These are phyloP conservation scores for Cygnus atratus DNA, from an alignment of 2,113 vertebrate species.

Conservation along the genomic window DNA sequence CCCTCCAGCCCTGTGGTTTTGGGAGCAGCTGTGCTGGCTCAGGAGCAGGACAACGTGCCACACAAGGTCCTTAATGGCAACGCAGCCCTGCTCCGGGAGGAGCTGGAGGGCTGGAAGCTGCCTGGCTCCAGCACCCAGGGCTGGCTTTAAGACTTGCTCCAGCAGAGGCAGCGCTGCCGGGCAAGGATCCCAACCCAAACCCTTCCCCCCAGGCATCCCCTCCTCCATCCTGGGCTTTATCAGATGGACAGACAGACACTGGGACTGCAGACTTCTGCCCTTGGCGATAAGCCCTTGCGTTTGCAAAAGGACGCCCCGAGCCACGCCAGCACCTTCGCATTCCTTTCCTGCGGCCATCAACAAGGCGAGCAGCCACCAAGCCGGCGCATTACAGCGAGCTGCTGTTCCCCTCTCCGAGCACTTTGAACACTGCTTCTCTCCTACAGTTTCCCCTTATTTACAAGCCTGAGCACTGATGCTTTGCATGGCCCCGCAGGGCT, in stretches of 20 bases:
- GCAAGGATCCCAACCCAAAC: neutral
- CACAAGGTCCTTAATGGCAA: neutral
- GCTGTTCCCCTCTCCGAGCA: neutral
- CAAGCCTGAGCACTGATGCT: neutral
- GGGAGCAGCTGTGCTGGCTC: neutral
- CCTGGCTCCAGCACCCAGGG: neutral
- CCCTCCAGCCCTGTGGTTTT: neutral
- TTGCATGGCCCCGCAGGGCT: neutral
- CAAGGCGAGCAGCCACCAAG: neutral
- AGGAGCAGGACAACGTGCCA: neutral
- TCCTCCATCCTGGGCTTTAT: slow-evolving; percentile 14
- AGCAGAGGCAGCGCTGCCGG: accelerated
- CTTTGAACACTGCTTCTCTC: neutral
- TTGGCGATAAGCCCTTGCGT: neutral
- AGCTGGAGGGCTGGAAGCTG: too few species aligned
- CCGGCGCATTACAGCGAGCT: accelerated
- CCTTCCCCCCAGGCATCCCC: neutral
- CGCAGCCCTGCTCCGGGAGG: neutral
- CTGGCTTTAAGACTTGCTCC: neutral
- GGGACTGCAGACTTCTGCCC: neutral
- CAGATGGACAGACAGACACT: neutral
- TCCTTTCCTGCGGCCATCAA: neutral
- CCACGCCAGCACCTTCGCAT: neutral
- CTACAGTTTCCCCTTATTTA: neutral
- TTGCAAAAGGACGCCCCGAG: neutral